These are phyloP conservation scores for Bombus pascuorum DNA, from an alignment of 1,140 invertebrate genomes.

Conservation along the genomic window DNA sequence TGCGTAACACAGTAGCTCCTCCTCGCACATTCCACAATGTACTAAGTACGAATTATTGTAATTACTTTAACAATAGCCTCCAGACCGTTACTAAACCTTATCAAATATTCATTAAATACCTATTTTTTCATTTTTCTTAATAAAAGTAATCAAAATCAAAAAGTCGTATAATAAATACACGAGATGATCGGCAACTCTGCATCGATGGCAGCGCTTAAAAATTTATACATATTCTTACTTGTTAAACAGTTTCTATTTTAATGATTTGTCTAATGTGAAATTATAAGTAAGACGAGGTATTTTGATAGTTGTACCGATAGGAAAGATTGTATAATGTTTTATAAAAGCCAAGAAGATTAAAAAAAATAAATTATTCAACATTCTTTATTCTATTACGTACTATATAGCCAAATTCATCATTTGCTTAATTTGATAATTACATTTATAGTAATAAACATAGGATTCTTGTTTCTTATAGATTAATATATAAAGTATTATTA, in stretches of 20 bases:
- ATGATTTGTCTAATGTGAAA: background rate
- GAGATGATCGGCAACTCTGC: constrained; percentile 78
- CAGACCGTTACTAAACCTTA: constrained; percentile 13
- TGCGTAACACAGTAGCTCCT: constrained; percentile 82
- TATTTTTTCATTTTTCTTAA: constrained; percentile 56
- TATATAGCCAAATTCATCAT: background rate
- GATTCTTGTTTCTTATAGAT: background rate
- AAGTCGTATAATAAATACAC: constrained; percentile 74
- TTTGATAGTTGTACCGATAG: background rate
- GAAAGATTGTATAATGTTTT: too few relatives aligned
- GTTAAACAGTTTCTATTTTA: constrained; percentile 7
- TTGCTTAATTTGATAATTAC: background rate
- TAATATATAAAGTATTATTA: background rate
- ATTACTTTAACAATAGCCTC: constrained; percentile 70
- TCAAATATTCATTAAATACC: constrained; percentile 69
- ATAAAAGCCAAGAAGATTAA: background rate
- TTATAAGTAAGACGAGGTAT: background rate
- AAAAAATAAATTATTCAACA: background rate
- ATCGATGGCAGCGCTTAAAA: constrained; percentile 61
- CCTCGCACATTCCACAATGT: constrained; percentile 81
- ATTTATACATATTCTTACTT: constrained; percentile 13
- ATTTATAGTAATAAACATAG: background rate
- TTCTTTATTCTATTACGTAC: background rate
- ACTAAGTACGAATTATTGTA: constrained; percentile 70
- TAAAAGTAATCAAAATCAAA: constrained; percentile 69